Conservation (phyloP, 2,888 invertebrate genomes). For the Rhamnusium bicolor region DNA sequence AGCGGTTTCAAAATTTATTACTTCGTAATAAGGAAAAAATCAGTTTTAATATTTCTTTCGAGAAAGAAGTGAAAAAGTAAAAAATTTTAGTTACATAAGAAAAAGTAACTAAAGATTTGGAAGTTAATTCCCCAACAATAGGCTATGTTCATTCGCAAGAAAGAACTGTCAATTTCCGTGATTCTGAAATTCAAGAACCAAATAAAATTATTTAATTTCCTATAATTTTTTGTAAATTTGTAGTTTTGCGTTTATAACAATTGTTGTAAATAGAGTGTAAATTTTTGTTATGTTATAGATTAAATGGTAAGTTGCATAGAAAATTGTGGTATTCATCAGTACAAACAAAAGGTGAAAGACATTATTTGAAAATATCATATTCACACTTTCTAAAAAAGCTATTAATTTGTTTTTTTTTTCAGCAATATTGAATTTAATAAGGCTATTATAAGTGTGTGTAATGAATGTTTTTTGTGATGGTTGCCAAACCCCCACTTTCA, state of each 20-base stretch:
- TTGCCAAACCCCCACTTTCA: constrained; percentile 36
- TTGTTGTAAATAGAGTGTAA: constrained; percentile 63
- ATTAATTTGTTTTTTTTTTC: constrained; percentile 42
- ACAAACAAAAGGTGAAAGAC: constrained; percentile 65
- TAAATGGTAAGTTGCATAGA: constrained; percentile 62
- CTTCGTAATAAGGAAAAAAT: too few species aligned
- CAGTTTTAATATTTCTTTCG: background rate
- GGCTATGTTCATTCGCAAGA: constrained; percentile 36
- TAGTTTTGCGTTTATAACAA: constrained; percentile 61
- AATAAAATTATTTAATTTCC: constrained; percentile 64
- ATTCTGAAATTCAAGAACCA: constrained; percentile 63
- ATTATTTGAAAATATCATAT: constrained; percentile 57
- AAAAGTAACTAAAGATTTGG: constrained; percentile 6
- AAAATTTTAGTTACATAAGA: background rate
- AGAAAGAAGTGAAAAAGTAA: background rate
- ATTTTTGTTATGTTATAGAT: constrained; percentile 67
- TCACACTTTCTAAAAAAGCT: constrained; percentile 42
- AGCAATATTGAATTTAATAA: constrained; percentile 32
- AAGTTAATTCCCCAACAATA: constrained; percentile 14
- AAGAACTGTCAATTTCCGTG: constrained; percentile 66
- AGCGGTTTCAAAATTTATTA: too few species aligned
- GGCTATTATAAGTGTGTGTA: constrained; percentile 40
- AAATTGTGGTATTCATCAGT: constrained; percentile 50
- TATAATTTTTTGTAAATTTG: constrained; percentile 64
- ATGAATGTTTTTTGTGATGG: constrained; percentile 39